These are phyloP conservation scores for Triplophysa yarkandensis DNA, from an alignment of 2,797 vertebrate genomes.

Conservation along the genomic window DNA sequence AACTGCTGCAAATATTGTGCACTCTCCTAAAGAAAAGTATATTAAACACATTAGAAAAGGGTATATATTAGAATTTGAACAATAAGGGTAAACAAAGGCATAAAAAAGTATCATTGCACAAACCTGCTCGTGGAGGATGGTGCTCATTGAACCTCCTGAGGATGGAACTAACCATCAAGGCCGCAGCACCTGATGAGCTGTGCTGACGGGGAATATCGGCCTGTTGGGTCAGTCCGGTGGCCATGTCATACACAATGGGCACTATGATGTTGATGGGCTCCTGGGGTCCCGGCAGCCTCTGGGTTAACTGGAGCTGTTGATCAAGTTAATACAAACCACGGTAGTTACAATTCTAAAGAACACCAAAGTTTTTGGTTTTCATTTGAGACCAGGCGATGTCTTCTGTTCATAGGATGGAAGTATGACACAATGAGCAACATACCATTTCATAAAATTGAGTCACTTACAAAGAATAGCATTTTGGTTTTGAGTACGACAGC, in stretches of 20 bases:
- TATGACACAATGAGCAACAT: not conserved
- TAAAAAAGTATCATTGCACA: not conserved
- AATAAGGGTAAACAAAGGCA: not conserved
- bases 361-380: not conserved
- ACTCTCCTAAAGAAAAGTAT: slow-evolving; percentile 86
- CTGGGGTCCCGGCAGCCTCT: slow-evolving; percentile 90
- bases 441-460: not conserved
- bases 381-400: not conserved
- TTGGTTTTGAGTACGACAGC: slow-evolving; percentile 99
- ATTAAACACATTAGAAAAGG: not conserved
- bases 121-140: slow-evolving; percentile 93
- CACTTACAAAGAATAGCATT: slow-evolving; percentile 99
- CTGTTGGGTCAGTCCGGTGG: slow-evolving; percentile 95
- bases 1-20: slow-evolving; percentile 98
- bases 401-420: not conserved
- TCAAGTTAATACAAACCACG: not conserved
- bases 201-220: slow-evolving; percentile 98
- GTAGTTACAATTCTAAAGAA: not conserved
- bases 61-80: not conserved
- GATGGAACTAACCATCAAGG: slow-evolving; percentile 97
- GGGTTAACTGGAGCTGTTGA: slow-evolving; percentile 92
- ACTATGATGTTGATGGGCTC: slow-evolving; percentile 97
- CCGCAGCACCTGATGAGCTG: slow-evolving; percentile 95
- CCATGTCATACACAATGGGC: slow-evolving; percentile 99
- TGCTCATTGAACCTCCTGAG: slow-evolving; percentile 98